These are phyloP conservation scores for Sialia sialis DNA, from an alignment of 2,113 vertebrate species.

Conservation along the genomic window DNA sequence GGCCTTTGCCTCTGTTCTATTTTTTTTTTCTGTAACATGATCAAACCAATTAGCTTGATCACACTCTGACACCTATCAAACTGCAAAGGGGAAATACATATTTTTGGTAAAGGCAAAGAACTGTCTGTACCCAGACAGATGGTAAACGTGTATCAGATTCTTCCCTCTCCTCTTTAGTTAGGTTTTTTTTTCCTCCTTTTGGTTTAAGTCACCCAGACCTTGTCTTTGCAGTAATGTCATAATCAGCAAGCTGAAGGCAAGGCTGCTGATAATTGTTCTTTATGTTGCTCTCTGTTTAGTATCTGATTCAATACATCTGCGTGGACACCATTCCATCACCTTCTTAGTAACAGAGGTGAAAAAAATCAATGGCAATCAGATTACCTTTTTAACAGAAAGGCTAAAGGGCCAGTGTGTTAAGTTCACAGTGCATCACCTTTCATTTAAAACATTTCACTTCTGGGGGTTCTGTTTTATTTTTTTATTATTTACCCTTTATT, in stretches of 20 bases:
- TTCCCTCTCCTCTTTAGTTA: background rate
- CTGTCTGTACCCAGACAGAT: background rate
- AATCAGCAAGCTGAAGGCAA: conserved; percentile 84
- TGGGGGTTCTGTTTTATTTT: conserved; percentile 57
- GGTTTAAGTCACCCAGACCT: conserved; percentile 76
- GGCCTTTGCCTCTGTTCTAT: background rate
- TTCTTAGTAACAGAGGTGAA: conserved; percentile 84
- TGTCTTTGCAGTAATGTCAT: conserved; percentile 81
- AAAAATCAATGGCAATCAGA: conserved; percentile 97
- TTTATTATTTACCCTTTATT: conserved; percentile 83
- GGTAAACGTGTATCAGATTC: background rate
- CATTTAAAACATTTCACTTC: conserved; percentile 81
- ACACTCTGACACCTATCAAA: conserved; percentile 28
- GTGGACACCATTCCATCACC: conserved; percentile 88
- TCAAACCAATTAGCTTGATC: conserved; percentile 67
- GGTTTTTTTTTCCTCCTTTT: background rate
- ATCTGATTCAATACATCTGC: conserved; percentile 87
- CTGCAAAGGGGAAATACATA: conserved; percentile 20
- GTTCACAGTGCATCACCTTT: conserved; percentile 86
- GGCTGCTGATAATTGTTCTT: conserved; percentile 85
- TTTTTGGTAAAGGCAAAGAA: conserved; percentile 30
- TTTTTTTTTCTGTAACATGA: conserved; percentile 45
- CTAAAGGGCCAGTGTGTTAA: conserved; percentile 82
- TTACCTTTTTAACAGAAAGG: conserved; percentile 90
- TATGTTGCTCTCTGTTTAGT: conserved; percentile 86